These are phyloP conservation scores for Varanus salvator DNA, from an alignment of 2,113 vertebrate species.

Conservation along the genomic window DNA sequence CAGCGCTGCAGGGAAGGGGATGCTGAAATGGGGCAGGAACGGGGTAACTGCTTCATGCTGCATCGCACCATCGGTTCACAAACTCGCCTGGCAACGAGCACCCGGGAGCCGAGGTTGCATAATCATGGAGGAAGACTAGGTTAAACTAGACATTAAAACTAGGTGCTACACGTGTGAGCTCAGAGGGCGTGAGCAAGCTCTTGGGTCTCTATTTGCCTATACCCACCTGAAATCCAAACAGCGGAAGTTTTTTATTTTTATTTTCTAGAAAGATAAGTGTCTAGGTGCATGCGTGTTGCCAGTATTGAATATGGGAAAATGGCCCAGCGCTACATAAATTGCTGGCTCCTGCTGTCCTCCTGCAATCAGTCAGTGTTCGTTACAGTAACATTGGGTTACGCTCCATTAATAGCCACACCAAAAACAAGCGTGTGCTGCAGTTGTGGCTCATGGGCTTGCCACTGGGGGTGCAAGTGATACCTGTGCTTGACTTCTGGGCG, in stretches of 20 bases:
- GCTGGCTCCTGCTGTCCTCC: background rate
- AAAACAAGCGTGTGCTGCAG: too few relatives aligned
- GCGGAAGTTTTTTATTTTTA: too few relatives aligned
- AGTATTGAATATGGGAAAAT: background rate
- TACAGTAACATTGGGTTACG: background rate
- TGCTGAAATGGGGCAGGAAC: too few relatives aligned
- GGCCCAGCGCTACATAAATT: background rate
- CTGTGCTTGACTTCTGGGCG: constrained; percentile 9
- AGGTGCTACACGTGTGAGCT: background rate
- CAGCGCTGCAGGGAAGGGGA: background rate
- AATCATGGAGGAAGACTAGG: background rate
- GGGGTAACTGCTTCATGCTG: background rate
- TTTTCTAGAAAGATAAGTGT: background rate
- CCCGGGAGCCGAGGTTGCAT: background rate
- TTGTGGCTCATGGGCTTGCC: too few relatives aligned
- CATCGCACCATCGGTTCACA: background rate
- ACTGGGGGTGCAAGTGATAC: background rate
- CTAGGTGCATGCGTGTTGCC: background rate
- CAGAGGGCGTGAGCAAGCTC: background rate
- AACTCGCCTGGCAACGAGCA: too few relatives aligned
- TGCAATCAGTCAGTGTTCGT: background rate
- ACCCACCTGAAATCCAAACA: background rate
- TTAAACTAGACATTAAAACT: background rate
- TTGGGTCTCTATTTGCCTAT: background rate
- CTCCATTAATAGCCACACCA: background rate